Evolutionary conservation across 2,888 invertebrate species (phyloP).

Genomic region (Zhengitettix transpicula): DNA sequence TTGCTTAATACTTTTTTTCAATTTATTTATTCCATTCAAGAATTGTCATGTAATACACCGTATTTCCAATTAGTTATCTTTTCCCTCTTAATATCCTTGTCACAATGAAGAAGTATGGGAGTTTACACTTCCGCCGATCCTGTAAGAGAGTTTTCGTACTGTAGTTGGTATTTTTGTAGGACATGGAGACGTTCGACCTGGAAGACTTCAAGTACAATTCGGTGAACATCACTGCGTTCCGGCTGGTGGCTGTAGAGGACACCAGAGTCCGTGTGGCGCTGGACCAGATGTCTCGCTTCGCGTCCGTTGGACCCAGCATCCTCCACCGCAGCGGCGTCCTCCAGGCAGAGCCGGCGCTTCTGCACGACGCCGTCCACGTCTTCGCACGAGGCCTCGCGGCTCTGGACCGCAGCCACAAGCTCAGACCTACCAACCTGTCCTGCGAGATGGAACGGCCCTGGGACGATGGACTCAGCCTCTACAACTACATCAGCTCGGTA

Average conservation of each 20-base stretch:
- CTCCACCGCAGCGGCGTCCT: slow-evolving; percentile 49
- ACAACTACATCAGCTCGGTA: slow-evolving; percentile 58
- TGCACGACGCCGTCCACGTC: slow-evolving; percentile 73
- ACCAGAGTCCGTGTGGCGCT: slow-evolving; percentile 56
- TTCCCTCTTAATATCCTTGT: too few relatives aligned
- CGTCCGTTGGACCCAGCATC: slow-evolving; percentile 65
- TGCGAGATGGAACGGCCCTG: slow-evolving; percentile 66
- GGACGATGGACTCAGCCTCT: slow-evolving; percentile 58
- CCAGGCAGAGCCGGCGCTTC: slow-evolving; percentile 67
- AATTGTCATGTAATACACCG: too few relatives aligned
- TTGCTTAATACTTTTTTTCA: too few relatives aligned
- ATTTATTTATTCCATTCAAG: too few relatives aligned
- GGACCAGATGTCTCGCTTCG: slow-evolving; percentile 75
- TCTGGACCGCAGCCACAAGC: slow-evolving; percentile 49
- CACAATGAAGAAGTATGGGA: too few relatives aligned
- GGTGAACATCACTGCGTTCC: slow-evolving; percentile 88
- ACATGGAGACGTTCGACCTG: slow-evolving; percentile 70
- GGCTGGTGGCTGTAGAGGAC: slow-evolving; percentile 67
- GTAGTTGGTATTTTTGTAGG: slow-evolving; percentile 36
- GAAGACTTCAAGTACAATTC: slow-evolving; percentile 88
- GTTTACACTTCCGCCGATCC: too few relatives aligned
- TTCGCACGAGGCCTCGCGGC: slow-evolving; percentile 61
- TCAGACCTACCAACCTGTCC: slow-evolving; percentile 57
- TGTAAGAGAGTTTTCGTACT: too few relatives aligned
- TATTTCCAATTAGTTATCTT: too few relatives aligned